Evolutionary conservation across 1,140 invertebrate genomes (phyloP).

Genomic region (Caenorhabditis elegans): WBcel235 BX284606.5:6665501-6666000

Average conservation of each 20-base stretch:
- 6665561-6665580: not conserved
- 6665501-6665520: not conserved
- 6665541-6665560: not conserved
- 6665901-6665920: too few species aligned
- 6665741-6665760: too few species aligned
- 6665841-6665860: too few species aligned
- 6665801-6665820: too few species aligned
- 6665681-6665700: slow-evolving; percentile 1
- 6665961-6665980: too few species aligned
- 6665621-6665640: not conserved
- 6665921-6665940: not conserved
- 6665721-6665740: not conserved
- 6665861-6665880: too few species aligned
- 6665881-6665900: too few species aligned
- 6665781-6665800: too few species aligned
- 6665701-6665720: not conserved
- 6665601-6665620: too few species aligned
- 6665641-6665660: not conserved
- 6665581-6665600: not conserved
- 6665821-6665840: too few species aligned
- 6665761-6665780: too few species aligned
- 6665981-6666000: too few species aligned
- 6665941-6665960: not conserved
- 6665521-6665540: not conserved
- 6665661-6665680: not conserved